Evolutionary conservation across 1,140 invertebrate genomes (phyloP), one percentile per base, ranked within the genome.

Genomic region (Lutraria rhynchaena): DNA sequence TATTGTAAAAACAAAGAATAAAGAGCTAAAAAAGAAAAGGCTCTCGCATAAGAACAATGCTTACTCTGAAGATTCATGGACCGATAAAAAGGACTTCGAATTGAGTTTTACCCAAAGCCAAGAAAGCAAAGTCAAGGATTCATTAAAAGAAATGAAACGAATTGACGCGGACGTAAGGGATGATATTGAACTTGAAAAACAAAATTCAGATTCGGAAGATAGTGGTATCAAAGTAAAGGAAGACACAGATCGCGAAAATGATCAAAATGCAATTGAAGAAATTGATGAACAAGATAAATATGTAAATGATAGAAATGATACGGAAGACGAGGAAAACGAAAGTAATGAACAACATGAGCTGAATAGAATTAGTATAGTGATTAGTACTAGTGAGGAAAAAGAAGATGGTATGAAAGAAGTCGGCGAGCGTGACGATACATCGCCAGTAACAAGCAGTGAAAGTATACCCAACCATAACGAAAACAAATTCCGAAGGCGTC

Each of bases 161-260:
- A 15, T 4, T 17, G 27, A 49, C 19, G 15, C 3, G 1, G 51
- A 58, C 13, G 22, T 24, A 41, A 29, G 19, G 7, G 17, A 31
- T 7, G 41, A 46, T 5, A 1, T 19, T 37, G 44, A 19, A 46
- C 7, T 1, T 7, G 37, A 29, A 1, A 3, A 31, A 3, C 24
- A 61, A 29, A 60, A 58, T 17, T 41, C 37, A 0, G 71, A 60
- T 74, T 58, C 53, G 24, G 71, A 60, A 24, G 71, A 74, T 22
- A 60, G 53, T 60, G 57, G 57, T 19, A 74, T 58, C 5, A 75
- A 75, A 22, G 19, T 24, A 15, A 71, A 71, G 19, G 69, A 55
- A 1, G 69, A 71, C 7, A 33, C 17, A 35, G 53, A 57, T 4
- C 37, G 5, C 15, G 5, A 13, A 22, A 22, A n/a, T 24, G 29